phyloP scores from a whole-genome alignment of 2,113 vertebrate genomes.

The Gallinago paraguaiae region DNA sequence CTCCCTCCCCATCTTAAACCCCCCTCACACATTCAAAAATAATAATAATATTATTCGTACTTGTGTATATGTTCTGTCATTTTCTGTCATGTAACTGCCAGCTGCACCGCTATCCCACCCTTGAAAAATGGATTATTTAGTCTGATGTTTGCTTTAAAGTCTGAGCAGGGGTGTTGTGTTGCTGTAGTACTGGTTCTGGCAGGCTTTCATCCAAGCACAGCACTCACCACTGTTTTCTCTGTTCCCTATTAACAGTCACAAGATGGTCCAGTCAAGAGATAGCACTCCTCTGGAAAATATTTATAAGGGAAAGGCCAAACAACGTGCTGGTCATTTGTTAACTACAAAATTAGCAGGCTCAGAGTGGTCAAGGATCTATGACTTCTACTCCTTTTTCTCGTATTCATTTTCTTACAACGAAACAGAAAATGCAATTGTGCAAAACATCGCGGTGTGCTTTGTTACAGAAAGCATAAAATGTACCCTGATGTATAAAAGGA shows the following conservation, averaged over 20 bases:
- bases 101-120: background rate
- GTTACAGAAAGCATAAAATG: background rate
- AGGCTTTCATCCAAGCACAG: background rate
- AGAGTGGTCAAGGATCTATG: background rate
- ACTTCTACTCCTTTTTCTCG: background rate
- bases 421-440: background rate
- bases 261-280: background rate
- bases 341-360: background rate
- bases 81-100: background rate
- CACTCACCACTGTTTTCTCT: background rate
- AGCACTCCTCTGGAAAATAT: conserved; percentile 31
- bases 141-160: background rate
- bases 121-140: background rate
- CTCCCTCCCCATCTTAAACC: background rate
- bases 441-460: background rate
- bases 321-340: background rate
- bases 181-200: background rate
- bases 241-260: background rate
- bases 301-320: background rate
- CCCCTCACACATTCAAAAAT: background rate
- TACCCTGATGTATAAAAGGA: background rate
- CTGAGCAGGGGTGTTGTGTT: background rate
- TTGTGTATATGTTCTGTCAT: background rate
- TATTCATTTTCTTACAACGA: background rate
- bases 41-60: background rate